Percentiles rank a stretch among this genome's conserved stretches.
Evolutionary conservation across 2,113 vertebrate species (phyloP).

Genomic region (Xyliphius kryptos): DNA sequence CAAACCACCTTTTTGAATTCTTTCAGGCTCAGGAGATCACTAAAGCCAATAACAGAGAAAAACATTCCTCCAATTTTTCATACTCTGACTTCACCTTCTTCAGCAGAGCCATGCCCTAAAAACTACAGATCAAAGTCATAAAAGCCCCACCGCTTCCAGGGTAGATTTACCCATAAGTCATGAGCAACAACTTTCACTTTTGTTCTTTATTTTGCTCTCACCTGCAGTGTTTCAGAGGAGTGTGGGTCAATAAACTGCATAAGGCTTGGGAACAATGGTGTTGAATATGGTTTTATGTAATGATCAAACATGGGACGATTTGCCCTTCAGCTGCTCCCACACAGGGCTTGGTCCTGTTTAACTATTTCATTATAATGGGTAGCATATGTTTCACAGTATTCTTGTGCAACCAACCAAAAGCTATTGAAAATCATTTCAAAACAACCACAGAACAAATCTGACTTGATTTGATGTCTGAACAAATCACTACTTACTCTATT

Average conservation of each 20-base stretch:
- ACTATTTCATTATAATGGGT: slow-evolving; percentile 7
- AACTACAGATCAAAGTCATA: slow-evolving; percentile 9
- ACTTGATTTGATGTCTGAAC: too few relatives aligned
- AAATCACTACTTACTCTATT: too few relatives aligned
- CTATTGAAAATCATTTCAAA: slow-evolving; percentile 8
- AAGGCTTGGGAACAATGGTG: too few relatives aligned
- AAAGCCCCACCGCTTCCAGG: not conserved
- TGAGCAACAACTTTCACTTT: not conserved
- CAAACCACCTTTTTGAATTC: slow-evolving; percentile 54
- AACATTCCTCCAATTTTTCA: slow-evolving; percentile 14
- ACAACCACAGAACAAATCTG: too few relatives aligned
- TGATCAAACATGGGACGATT: not conserved
- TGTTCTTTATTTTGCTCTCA: too few relatives aligned
- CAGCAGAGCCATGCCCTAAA: not conserved
- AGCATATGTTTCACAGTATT: slow-evolving; percentile 2
- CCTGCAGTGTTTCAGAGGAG: too few relatives aligned
- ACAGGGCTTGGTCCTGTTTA: not conserved
- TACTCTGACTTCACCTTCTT: not conserved
- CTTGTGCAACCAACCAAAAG: slow-evolving; percentile 1
- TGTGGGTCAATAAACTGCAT: too few relatives aligned
- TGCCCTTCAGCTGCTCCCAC: too few relatives aligned
- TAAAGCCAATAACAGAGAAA: slow-evolving; percentile 41
- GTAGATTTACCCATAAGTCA: not conserved
- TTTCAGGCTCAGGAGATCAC: slow-evolving; percentile 42
- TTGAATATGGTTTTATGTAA: too few relatives aligned